Evolutionary conservation across 2,888 invertebrate genomes (phyloP).

Genomic region (Cylloceria caligata): DNA sequence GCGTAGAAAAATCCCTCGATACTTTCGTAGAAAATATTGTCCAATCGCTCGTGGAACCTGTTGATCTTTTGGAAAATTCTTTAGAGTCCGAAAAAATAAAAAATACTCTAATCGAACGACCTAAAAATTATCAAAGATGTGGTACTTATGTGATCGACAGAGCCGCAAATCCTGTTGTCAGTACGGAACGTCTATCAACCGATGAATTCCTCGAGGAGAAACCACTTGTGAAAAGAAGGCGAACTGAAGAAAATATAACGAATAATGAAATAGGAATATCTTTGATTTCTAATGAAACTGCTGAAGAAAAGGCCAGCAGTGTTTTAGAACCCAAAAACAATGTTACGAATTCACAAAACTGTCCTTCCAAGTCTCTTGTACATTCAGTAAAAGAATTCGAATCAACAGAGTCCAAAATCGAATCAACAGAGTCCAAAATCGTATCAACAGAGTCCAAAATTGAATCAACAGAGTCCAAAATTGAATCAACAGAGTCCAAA

Average conservation of each 20-base stretch:
- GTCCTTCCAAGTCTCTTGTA: neutral
- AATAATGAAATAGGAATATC: slow-evolving; percentile 4
- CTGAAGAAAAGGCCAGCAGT: neutral
- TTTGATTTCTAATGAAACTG: neutral
- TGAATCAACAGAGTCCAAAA: neutral
- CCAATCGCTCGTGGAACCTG: neutral
- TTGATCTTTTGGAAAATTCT: neutral
- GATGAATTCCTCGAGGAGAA: slow-evolving; percentile 52
- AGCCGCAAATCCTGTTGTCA: neutral
- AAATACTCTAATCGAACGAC: neutral
- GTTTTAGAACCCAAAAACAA: slow-evolving; percentile 12
- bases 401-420: neutral
- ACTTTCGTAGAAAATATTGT: neutral
- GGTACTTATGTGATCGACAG: slow-evolving; percentile 68
- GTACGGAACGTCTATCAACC: slow-evolving; percentile 22
- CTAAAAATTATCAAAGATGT: slow-evolving; percentile 59
- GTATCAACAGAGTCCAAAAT: neutral
- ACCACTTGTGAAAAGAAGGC: slow-evolving; percentile 48
- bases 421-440: neutral
- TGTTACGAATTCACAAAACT: neutral
- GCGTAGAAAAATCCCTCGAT: neutral
- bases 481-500: slow-evolving; percentile 1
- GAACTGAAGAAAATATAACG: slow-evolving; percentile 22
- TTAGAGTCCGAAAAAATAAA: neutral
- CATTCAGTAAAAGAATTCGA: neutral